A percentile compares a stretch with the other conserved stretches of the same genome.
Evolutionary conservation across 2,113 vertebrate genomes (phyloP).

Genomic region (Platysteira castanea): DNA sequence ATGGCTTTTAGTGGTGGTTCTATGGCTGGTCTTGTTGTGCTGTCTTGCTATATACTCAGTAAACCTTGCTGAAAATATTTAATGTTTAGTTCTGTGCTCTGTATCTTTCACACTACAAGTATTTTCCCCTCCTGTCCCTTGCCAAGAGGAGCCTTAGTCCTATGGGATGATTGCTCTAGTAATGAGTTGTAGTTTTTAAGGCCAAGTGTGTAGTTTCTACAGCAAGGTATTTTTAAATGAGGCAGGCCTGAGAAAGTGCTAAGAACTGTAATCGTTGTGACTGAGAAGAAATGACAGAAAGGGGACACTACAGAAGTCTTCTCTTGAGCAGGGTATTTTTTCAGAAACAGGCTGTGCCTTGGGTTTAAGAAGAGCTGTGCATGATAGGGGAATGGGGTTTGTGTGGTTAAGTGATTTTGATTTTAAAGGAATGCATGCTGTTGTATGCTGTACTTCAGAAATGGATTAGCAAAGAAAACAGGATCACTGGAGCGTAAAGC

Average conservation of each 20-base stretch:
- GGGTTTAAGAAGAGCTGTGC: background rate
- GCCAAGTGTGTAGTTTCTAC: background rate
- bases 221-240: constrained; percentile 36
- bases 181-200: background rate
- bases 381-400: background rate
- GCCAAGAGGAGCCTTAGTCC: background rate
- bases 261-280: background rate
- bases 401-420: background rate
- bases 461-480: background rate
- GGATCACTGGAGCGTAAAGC: background rate
- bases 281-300: constrained; percentile 37
- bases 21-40: background rate
- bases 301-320: background rate
- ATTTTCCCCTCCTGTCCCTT: background rate
- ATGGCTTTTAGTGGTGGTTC: background rate
- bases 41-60: rapidly evolving
- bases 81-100: background rate
- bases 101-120: background rate
- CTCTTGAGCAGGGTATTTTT: background rate
- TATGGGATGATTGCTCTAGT: background rate
- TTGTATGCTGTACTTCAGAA: background rate
- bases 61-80: background rate
- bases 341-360: background rate
- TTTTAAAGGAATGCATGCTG: background rate
- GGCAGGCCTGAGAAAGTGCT: background rate